These are phyloP conservation scores for Dermolepida albohirtum DNA, from an alignment of 2,888 invertebrate genomes.

Conservation along the genomic window DNA sequence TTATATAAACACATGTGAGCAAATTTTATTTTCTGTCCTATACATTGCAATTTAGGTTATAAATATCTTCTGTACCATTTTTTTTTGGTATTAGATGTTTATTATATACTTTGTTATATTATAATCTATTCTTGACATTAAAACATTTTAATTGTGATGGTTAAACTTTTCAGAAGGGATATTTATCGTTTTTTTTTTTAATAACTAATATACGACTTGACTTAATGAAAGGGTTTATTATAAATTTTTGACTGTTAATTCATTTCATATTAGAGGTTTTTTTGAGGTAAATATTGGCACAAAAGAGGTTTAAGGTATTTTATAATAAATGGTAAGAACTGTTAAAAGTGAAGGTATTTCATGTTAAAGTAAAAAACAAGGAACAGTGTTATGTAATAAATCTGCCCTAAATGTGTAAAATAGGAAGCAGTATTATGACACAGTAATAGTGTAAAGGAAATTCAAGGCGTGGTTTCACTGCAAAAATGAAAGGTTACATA, in stretches of 20 bases:
- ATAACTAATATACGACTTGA: conserved; percentile 42
- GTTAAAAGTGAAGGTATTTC: conserved; percentile 3
- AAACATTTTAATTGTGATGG: conserved; percentile 45
- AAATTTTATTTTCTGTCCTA: conserved; percentile 9
- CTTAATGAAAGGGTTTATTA: conserved; percentile 34
- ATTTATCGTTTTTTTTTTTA: conserved; percentile 43
- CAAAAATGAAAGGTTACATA: no score
- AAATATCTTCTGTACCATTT: conserved; percentile 16
- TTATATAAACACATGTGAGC: conserved; percentile 17
- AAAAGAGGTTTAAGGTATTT: conserved; percentile 17
- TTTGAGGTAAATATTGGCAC: not conserved
- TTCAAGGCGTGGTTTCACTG: no score
- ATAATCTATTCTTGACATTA: conserved; percentile 28
- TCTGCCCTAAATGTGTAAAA: no score
- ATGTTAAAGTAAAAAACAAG: not conserved
- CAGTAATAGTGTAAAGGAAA: no score
- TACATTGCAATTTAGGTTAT: conserved; percentile 8
- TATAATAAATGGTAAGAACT: not conserved
- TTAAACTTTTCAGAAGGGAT: conserved; percentile 52
- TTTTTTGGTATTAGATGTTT: conserved; percentile 17
- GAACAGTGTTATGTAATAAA: no score
- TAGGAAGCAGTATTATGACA: no score
- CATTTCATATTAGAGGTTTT: conserved; percentile 26
- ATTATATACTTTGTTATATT: conserved; percentile 10
- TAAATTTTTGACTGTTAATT: conserved; percentile 12